Evolutionary conservation across 23 tunicate species (phyloP), one percentile per base, ranked within the genome.

Genomic region (Ciona savignyi): DNA sequence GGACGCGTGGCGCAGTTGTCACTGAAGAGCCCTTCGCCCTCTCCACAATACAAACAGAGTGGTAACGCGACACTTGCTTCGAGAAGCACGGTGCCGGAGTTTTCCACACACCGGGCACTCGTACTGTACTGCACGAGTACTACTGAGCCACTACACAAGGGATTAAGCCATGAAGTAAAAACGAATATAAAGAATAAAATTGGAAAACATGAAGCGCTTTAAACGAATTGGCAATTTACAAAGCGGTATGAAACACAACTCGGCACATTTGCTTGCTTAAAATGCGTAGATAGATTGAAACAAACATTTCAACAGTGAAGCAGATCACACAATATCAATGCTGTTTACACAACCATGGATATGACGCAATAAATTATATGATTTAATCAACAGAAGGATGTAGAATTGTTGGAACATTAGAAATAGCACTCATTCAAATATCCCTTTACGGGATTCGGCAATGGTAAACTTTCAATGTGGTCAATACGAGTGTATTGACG

Each of bases 401-500:
- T 6, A 42, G 56, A 15, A 9, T 15, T 6, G 15, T 42, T 6
- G 56, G 56, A 42, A 42, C 56, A 42, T 42, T 72, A 88, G 68
- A 88, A 88, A 68, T 81, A 82, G 62, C 80, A 67, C 35, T 88
- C 79, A 61, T 77, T 72, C 29, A 88, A 76, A 60, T 81, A 88
- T 11, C 80, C 87, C 34, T 88, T 88, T 2, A 88, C 73, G 11
- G 30, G 75, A 48, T 77, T 78, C 34, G 96, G 96, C 70, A 88
- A 71, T 1, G 96, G 96, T 23, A 89, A 70, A 1, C 73, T 70
- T 65, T 83, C 80, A 33, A 89, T 83, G 67, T 83, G 96, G 64
- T 89, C 89, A 29, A 89, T 78, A 49, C 85, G 80, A 29, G 89
- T 83, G 66, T 64, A 78, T 60, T 83, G 96, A 22, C 89, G 89